These are phyloP conservation scores for Hirtodrosophila confusa DNA, from an alignment of 2,888 invertebrate species.

Conservation along the genomic window DNA sequence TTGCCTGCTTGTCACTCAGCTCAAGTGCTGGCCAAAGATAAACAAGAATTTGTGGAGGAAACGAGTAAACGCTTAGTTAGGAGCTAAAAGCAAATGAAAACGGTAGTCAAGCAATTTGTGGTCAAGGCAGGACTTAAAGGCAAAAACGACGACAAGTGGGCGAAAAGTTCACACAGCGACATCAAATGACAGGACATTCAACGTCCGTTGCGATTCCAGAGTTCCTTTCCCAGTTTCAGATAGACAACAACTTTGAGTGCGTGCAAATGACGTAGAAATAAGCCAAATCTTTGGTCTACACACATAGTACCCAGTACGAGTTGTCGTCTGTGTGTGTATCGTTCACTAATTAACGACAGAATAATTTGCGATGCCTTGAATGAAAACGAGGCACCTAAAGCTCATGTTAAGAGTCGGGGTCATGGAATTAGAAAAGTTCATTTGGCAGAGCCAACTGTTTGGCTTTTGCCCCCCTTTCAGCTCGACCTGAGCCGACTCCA, in stretches of 20 bases:
- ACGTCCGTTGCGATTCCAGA: constrained; percentile 3
- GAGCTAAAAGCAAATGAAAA: constrained; percentile 70
- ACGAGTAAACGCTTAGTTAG: constrained; percentile 56
- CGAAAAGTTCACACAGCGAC: constrained; percentile 44
- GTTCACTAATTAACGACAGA: constrained; percentile 78
- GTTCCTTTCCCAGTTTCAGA: constrained; percentile 18
- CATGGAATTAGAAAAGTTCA: constrained; percentile 73
- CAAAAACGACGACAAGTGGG: constrained; percentile 28
- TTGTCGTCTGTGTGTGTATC: constrained; percentile 33
- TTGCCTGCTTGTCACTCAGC: constrained; percentile 55
- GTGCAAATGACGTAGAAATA: constrained; percentile 77
- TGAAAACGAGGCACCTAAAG: constrained; percentile 38
- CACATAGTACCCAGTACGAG: background rate
- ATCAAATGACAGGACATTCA: constrained; percentile 39
- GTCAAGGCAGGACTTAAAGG: constrained; percentile 61
- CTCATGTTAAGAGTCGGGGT: constrained; percentile 18
- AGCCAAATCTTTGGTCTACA: constrained; percentile 59
- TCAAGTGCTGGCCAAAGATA: constrained; percentile 49
- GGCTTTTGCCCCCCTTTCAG: constrained; percentile 59
- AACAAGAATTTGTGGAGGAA: constrained; percentile 46
- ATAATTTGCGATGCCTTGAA: constrained; percentile 75
- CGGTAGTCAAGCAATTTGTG: constrained; percentile 73
- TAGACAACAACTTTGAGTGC: constrained; percentile 40
- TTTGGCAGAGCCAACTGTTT: constrained; percentile 76
- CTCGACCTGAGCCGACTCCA: constrained; percentile 13